Evolutionary conservation across 2,797 vertebrate species (phyloP).

Genomic region (Manis javanica): DNA sequence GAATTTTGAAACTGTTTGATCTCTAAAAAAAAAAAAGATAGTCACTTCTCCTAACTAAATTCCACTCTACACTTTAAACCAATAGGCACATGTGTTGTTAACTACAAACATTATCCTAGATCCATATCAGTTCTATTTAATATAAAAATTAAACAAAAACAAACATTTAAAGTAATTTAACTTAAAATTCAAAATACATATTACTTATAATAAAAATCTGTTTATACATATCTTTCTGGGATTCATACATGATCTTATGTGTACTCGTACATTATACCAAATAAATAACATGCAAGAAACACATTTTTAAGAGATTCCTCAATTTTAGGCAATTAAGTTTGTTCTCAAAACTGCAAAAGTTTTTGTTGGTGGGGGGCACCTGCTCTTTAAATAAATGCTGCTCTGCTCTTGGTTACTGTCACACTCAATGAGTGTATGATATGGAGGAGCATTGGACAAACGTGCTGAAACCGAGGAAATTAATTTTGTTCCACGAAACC

Average conservation of each 20-base stretch:
- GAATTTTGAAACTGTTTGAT: constrained; percentile 6
- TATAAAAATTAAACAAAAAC: too few relatives aligned
- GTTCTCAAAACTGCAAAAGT: background rate
- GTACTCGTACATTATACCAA: background rate
- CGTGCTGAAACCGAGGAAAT: background rate
- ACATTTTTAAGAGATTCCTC: background rate
- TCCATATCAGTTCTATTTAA: background rate
- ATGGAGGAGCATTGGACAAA: background rate
- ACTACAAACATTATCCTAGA: background rate
- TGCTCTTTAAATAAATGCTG: background rate
- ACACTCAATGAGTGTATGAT: background rate
- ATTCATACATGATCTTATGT: background rate
- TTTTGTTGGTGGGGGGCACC: background rate
- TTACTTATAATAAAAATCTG: constrained; percentile 40
- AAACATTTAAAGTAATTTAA: too few relatives aligned
- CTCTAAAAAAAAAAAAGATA: background rate
- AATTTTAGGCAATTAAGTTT: constrained; percentile 24
- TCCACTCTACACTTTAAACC: background rate
- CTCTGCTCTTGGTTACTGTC: constrained; percentile 5
- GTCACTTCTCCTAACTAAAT: background rate
- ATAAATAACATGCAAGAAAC: background rate
- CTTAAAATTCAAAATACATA: too few relatives aligned
- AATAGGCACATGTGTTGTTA: background rate
- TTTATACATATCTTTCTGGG: background rate
- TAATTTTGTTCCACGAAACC: background rate